Evolutionary conservation across 2,113 vertebrate genomes (phyloP), one percentile per base, ranked within the genome.

Genomic region (Rattus norvegicus): DNA sequence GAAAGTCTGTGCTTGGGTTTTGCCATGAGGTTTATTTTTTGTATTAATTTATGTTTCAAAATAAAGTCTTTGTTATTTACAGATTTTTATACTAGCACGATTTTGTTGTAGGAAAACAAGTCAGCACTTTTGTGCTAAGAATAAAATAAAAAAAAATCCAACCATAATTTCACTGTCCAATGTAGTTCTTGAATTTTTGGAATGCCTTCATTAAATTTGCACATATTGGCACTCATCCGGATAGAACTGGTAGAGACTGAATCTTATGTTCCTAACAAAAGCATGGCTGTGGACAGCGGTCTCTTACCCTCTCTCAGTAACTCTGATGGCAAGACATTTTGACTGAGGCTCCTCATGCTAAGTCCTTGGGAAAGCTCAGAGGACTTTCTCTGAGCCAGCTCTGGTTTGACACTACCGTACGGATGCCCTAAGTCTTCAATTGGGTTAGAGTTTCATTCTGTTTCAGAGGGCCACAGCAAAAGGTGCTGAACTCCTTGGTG

Each of bases 31-130:
- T 92, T 84, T 95, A 69, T 69, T 69, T 70, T 85, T 95, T 84
- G 77, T 94, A 43, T 86, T 94, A 63, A 80, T 89, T 92, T 87
- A 63, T 30, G 19, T 96, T 94, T 96, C 84, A 59, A 96, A 95
- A 90, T 76, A 73, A 93, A 94, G 47, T 39, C 72, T 95, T 93
- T 72, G 52, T 93, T 95, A 83, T 89, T 92, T 90, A 87, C 13
- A 39, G 17, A 77, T 80, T 88, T 88, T 93, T 77, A 12, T 77
- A 92, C 33, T 83, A 94, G 91, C 11, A n/a, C 33, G 33, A 19
- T 70, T 95, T 86, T 72, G 69, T 91, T 92, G 6, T 94, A 24
- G 26, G 43, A 90, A 89, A 93, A 84, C 33, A 22, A 56, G 49
- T 88, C 65, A 61, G 63, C 84, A 67, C 84, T 67, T 86, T 86